Evolutionary conservation across 2,888 invertebrate species (phyloP).

Genomic region (Sesia apiformis): DNA sequence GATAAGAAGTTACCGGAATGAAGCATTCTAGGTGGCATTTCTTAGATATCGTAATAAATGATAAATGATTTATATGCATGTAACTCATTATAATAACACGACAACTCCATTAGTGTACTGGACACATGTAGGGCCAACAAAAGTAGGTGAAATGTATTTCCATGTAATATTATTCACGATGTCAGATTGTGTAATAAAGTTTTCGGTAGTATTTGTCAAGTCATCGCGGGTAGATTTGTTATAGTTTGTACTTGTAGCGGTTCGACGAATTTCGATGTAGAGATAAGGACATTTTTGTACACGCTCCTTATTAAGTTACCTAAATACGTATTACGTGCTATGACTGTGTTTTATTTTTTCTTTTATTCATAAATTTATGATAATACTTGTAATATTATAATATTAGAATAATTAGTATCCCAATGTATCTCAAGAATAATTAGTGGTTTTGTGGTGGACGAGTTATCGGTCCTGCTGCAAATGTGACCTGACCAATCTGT

Average conservation of each 20-base stretch:
- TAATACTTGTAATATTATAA: too few species aligned
- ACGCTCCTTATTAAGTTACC: constrained; percentile 18
- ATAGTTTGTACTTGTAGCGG: constrained; percentile 23
- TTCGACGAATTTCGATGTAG: constrained; percentile 39
- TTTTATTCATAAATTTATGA: too few species aligned
- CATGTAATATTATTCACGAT: constrained; percentile 30
- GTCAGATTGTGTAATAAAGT: constrained; percentile 23
- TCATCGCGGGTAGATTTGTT: constrained; percentile 51
- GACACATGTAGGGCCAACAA: constrained; percentile 37
- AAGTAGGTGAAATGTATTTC: constrained; percentile 28
- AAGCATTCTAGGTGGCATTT: constrained; percentile 34
- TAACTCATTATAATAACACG: constrained; percentile 69
- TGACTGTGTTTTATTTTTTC: neutral
- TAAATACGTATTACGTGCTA: neutral
- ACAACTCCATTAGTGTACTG: constrained; percentile 62
- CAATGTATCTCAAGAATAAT: too few species aligned
- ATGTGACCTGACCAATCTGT: too few species aligned
- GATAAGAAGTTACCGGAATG: constrained; percentile 41
- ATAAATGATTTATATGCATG: constrained; percentile 53
- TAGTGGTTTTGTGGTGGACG: too few species aligned
- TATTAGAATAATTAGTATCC: too few species aligned
- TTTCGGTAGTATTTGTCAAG: constrained; percentile 24
- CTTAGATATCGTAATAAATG: constrained; percentile 43
- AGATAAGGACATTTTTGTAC: constrained; percentile 22
- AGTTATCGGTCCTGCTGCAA: too few species aligned